These are phyloP conservation scores for Morone saxatilis DNA, from an alignment of 2,113 vertebrate genomes.

Conservation along the genomic window DNA sequence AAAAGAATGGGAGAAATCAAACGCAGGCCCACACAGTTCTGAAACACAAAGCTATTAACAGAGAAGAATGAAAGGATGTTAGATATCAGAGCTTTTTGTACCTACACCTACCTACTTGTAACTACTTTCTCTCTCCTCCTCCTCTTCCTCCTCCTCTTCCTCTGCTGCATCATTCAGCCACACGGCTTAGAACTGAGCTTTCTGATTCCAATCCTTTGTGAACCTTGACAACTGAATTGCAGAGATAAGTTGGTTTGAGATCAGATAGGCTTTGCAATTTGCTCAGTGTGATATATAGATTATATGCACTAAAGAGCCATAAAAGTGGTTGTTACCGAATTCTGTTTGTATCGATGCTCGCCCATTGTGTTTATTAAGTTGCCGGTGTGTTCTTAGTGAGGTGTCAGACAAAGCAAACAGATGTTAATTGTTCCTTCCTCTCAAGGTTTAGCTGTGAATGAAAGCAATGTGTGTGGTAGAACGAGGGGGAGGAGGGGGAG, in stretches of 20 bases:
- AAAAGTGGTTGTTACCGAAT: background rate
- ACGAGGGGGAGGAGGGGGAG: background rate
- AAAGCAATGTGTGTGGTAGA: slow-evolving; percentile 47
- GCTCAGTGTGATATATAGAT: background rate
- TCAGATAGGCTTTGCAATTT: background rate
- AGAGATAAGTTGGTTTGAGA: background rate
- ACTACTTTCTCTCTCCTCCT: slow-evolving; percentile 6
- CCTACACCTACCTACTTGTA: slow-evolving; percentile 29
- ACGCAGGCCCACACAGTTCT: slow-evolving; percentile 20
- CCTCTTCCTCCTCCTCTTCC: slow-evolving; percentile 11
- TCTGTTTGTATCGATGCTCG: background rate
- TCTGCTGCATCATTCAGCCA: slow-evolving; percentile 6
- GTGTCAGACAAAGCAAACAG: slow-evolving; percentile 23
- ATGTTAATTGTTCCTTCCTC: slow-evolving; percentile 42
- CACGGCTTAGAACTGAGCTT: background rate
- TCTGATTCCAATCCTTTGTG: background rate
- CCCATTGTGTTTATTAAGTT: background rate
- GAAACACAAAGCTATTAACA: slow-evolving; percentile 23
- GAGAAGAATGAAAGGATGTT: slow-evolving; percentile 43
- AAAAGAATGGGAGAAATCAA: background rate
- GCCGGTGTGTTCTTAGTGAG: background rate
- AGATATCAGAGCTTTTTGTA: slow-evolving; percentile 13
- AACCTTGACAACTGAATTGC: slow-evolving; percentile 10
- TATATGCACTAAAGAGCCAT: background rate
- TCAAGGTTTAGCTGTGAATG: slow-evolving; percentile 47